Evolutionary conservation across 2,113 vertebrate species (phyloP).

Genomic region (Dromiciops gliroides): DNA sequence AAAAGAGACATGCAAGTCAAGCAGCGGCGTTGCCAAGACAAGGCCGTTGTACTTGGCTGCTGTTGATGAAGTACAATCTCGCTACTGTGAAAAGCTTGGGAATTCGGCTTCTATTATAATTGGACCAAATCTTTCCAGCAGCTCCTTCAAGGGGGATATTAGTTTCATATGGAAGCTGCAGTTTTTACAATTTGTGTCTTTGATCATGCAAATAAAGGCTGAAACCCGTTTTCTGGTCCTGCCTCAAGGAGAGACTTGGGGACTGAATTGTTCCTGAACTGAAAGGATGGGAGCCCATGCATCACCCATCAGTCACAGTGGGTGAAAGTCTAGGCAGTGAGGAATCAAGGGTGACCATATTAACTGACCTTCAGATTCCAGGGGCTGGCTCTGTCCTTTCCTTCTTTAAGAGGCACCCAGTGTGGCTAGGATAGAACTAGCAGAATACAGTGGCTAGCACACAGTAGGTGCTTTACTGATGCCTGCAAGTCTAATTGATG

Average conservation of each 20-base stretch:
- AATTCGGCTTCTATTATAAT: slow-evolving; percentile 79
- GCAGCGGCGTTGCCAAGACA: slow-evolving; percentile 62
- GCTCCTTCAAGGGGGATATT: slow-evolving; percentile 78
- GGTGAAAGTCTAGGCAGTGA: slow-evolving; percentile 3
- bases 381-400: slow-evolving; percentile 54
- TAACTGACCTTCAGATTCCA: slow-evolving; percentile 33
- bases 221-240: slow-evolving; percentile 69
- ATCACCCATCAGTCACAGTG: neutral
- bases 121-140: slow-evolving; percentile 78
- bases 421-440: neutral
- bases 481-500: neutral
- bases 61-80: slow-evolving; percentile 63
- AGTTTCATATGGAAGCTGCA: slow-evolving; percentile 78
- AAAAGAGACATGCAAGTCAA: slow-evolving; percentile 58
- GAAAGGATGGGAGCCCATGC: neutral
- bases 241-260: slow-evolving; percentile 62
- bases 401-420: slow-evolving; percentile 55
- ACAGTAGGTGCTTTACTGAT: neutral
- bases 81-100: slow-evolving; percentile 79
- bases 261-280: slow-evolving; percentile 62
- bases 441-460: neutral
- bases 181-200: slow-evolving; percentile 76
- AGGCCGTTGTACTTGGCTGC: slow-evolving; percentile 71
- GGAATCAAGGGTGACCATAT: slow-evolving; percentile 40
- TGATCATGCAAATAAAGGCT: slow-evolving; percentile 78